Conservation (phyloP, 2,113 vertebrate genomes). For the Bufo gargarizans region DNA sequence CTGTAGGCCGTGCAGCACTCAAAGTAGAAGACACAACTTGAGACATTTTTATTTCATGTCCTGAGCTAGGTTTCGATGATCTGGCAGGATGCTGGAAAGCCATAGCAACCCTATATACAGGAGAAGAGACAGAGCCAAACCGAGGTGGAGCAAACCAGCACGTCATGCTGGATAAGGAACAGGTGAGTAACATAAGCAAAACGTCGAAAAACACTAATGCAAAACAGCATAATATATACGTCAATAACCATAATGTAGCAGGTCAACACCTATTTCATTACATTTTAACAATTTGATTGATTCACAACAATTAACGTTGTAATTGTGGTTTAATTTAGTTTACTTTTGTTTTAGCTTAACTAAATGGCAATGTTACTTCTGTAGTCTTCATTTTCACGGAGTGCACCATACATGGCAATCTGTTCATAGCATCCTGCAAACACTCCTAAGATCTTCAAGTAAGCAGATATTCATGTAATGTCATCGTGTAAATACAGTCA, state of each 20-base stretch:
- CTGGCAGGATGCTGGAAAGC: no score
- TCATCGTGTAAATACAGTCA: constrained; percentile 30
- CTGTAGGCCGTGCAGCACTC: no score
- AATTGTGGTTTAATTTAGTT: not conserved
- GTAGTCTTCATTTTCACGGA: not conserved
- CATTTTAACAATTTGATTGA: not conserved
- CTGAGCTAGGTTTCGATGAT: no score
- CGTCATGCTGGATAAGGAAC: no score
- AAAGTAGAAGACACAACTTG: no score
- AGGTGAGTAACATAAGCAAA: no score
- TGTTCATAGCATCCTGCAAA: constrained; percentile 15
- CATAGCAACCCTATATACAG: no score
- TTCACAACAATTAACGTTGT: not conserved
- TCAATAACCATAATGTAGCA: not conserved
- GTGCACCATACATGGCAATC: constrained; percentile 28
- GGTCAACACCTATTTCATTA: not conserved
- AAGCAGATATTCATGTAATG: constrained; percentile 12
- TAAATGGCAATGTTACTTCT: not conserved
- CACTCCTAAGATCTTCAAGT: not conserved
- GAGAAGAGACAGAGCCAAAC: no score
- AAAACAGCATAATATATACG: not conserved
- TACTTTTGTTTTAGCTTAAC: not conserved
- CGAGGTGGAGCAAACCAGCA: no score
- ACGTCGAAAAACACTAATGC: no score
- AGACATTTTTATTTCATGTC: no score